These are phyloP conservation scores for Brachirus orientalis DNA, from an alignment of 2,113 vertebrate species.

Conservation along the genomic window DNA sequence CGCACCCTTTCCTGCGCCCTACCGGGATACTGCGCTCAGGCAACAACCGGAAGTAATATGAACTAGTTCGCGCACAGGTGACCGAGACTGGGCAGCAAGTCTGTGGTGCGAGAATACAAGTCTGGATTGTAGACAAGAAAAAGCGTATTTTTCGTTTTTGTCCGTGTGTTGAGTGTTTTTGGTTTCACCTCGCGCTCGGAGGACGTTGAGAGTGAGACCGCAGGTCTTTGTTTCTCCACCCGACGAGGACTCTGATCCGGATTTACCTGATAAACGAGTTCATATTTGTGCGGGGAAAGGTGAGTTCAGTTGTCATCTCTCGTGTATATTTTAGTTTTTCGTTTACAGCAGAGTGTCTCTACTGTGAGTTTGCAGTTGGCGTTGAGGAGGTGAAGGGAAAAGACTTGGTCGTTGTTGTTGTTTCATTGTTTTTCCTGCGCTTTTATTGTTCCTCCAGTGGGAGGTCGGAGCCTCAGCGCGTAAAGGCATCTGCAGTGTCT, in stretches of 20 bases:
- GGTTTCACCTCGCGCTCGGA: not conserved
- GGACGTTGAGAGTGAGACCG: not conserved
- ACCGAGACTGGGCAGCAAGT: not conserved
- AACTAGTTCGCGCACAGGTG: conserved; percentile 14
- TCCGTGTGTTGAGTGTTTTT: not conserved
- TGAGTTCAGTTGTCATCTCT: conserved; percentile 5
- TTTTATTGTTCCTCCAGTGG: too few species aligned
- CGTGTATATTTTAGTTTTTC: accelerated
- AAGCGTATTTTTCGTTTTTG: not conserved
- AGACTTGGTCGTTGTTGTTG: not conserved
- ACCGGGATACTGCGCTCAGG: conserved; percentile 43
- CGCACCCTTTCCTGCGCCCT: conserved; percentile 48
- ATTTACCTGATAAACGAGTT: conserved; percentile 34
- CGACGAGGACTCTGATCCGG: conserved; percentile 14
- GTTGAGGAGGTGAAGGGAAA: not conserved
- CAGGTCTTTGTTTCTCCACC: conserved; percentile 26
- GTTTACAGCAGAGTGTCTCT: not conserved
- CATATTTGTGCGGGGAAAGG: not conserved
- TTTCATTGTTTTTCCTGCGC: not conserved
- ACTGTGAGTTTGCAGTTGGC: not conserved
- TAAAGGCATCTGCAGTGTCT: too few species aligned
- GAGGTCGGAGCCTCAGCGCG: too few species aligned
- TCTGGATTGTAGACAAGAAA: not conserved
- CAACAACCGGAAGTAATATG: conserved; percentile 37
- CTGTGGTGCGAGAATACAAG: not conserved